Conservation (phyloP, 2,888 invertebrate species). For the Orthosia cruda region DNA sequence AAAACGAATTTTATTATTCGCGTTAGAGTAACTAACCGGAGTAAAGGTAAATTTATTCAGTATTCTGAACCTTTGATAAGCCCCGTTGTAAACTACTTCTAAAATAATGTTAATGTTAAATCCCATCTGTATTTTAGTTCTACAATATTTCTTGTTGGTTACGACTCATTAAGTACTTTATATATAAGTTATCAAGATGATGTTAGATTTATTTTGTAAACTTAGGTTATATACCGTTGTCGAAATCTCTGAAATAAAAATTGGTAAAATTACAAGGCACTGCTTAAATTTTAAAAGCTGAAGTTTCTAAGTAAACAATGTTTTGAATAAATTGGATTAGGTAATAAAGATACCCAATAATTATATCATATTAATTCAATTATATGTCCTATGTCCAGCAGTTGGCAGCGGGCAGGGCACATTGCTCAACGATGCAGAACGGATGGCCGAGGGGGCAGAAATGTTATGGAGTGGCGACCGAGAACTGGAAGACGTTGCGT, state of each 20-base stretch:
- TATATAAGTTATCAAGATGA: constrained; percentile 22
- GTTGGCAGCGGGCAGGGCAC: too few species aligned
- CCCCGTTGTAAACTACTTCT: constrained; percentile 25
- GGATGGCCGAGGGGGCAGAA: too few species aligned
- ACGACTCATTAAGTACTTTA: constrained; percentile 7
- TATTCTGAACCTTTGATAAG: constrained; percentile 18
- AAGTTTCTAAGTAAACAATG: not conserved
- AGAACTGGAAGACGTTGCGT: too few species aligned
- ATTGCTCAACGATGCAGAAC: too few species aligned
- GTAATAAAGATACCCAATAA: too few species aligned
- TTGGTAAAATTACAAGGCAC: constrained; percentile 2
- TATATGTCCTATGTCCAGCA: too few species aligned
- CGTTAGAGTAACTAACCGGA: not conserved
- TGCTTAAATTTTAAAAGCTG: not conserved
- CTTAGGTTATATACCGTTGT: constrained; percentile 8
- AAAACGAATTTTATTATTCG: constrained; percentile 21
- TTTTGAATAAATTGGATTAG: too few species aligned
- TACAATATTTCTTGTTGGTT: constrained; percentile 31
- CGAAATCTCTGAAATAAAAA: constrained; percentile 15
- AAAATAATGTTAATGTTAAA: constrained; percentile 26
- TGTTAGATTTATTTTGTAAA: constrained; percentile 31
- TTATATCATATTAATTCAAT: too few species aligned
- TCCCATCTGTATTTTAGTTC: constrained; percentile 20
- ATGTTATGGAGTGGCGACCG: too few species aligned
- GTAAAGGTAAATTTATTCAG: constrained; percentile 33